Base-by-base conservation (phyloP, 2,888 invertebrate genomes). In the Papilio protenor region DNA sequence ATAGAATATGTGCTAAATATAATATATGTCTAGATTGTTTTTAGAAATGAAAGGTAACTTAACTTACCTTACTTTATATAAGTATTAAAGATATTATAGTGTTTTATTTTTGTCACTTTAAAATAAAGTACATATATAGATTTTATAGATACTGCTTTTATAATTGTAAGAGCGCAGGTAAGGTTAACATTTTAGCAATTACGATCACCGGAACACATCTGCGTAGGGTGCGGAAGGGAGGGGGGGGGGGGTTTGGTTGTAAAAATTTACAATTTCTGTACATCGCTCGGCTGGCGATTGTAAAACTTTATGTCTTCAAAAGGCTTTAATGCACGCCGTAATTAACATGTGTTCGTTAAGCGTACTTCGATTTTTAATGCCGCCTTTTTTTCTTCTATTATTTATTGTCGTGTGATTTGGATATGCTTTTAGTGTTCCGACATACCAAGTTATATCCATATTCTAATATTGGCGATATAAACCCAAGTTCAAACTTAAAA, bases 261-360 rank as follows among this genome's bases (percentile, higher is more conserved):
- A 88, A 89, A 90, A 86, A 84, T 89, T 89, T 87, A 90, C 89
- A 88, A 89, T 88, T 85, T 77, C 79, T 59, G 79, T 80, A 81
- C 61, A 27, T 14, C 27, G 80, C 73, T 71, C 77, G 64, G 71
- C 77, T 78, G 79, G 81, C 80, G 83, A 84, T 85, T 84, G 83
- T 85, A 84, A 85, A 85, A 82, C 81, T 85, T 85, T 84, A 85
- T 84, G 70, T 76, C 81, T 81, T 82, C 81, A 83, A 82, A 81
- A 81, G 81, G 76, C 79, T 81, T 81, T 72, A 75, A 75, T 75
- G 75, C 61, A 75, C 64, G 64, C 45, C 55, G 84, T 83, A 87
- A 87, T 87, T 88, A 87, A 85, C 87, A 85, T 83, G 82, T 85
- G 79, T 82, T 82, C 85, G 85, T 84, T 84, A 84, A 82, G 79